A percentile compares a stretch with the other conserved stretches of the same genome.
These are phyloP conservation scores for Brachionus koreanus DNA, from an alignment of 1,140 invertebrate genomes.

Conservation along the genomic window DNA sequence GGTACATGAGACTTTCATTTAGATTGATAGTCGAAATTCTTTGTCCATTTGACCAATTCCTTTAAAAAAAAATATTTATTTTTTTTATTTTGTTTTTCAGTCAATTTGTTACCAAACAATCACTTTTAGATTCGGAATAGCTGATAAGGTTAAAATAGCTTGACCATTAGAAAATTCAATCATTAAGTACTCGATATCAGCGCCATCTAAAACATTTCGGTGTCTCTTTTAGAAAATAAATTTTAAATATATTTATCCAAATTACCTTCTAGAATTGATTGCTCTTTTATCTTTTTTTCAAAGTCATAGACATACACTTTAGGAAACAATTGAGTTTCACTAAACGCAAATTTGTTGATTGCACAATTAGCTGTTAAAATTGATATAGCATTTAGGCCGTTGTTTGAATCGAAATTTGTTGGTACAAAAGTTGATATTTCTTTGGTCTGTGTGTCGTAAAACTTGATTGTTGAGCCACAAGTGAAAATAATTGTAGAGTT, in stretches of 20 bases:
- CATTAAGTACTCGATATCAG: constrained; percentile 25
- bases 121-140: constrained; percentile 29
- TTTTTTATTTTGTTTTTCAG: neutral
- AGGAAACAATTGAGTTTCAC: constrained; percentile 28
- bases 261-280: neutral
- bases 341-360: constrained; percentile 38
- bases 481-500: neutral
- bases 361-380: constrained; percentile 16
- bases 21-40: neutral
- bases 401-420: neutral
- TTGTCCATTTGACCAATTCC: constrained; percentile 18
- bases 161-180: constrained; percentile 43
- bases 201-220: neutral
- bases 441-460: constrained; percentile 5
- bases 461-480: constrained; percentile 14
- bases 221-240: neutral
- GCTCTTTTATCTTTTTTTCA: neutral
- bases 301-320: constrained; percentile 17
- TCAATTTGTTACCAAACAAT: constrained; percentile 5
- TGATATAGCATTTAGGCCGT: neutral
- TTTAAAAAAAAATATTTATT: neutral
- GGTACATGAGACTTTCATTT: constrained; percentile 11
- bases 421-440: neutral
- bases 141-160: constrained; percentile 21
- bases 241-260: neutral